Base-by-base conservation (phyloP, 2,888 invertebrate genomes). In the Synergus gifuensis region DNA sequence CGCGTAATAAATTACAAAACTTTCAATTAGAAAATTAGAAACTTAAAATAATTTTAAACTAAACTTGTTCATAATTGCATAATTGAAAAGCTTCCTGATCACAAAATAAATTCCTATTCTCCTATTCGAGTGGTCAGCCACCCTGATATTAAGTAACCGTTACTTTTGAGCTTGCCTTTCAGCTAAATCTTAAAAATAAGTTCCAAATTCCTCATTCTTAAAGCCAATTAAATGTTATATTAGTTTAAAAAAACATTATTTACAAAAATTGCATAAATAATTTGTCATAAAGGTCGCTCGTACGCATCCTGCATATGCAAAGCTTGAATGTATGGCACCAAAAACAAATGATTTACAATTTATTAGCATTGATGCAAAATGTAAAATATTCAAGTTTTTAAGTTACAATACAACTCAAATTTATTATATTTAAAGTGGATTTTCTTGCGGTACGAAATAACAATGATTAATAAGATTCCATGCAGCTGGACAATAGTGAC, bases 271-370 rank as follows among this genome's bases (percentile, higher is more conserved):
- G 18, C 5, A 60, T 12, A 22, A 60, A 11, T 60, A 4, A 22
- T 4, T 22, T 22, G 60, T 60, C 60, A 4, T 12, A 60, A 60
- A 60, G 60, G 60, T 60, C 60, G 60, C 22, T 60, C 60, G 60
- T 22, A 60, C 60, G 60, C 60, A 60, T 60, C 3, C 11, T 60
- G 22, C 22, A 22, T 4, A 22, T 60, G 12, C 18, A 22, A 60
- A 60, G 60, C 60, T 60, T 60, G 60, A 60, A 22, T 60, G 22
- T 60, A 60, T 60, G 60, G 60, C 60, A 60, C 22, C 22, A 60
- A 9, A 60, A 12, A 14, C 3, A 60, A 60, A 22, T 18, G 9
- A 0, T 16, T n/a, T 54, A n/a, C 3, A 28, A 28, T 28, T 28
- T 3, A 54, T 54, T 54, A 54, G 16, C 0, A 54, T 12, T 54